Evolutionary conservation across 2,888 invertebrate species (phyloP).

Genomic region (Drosophila antonietae): DNA sequence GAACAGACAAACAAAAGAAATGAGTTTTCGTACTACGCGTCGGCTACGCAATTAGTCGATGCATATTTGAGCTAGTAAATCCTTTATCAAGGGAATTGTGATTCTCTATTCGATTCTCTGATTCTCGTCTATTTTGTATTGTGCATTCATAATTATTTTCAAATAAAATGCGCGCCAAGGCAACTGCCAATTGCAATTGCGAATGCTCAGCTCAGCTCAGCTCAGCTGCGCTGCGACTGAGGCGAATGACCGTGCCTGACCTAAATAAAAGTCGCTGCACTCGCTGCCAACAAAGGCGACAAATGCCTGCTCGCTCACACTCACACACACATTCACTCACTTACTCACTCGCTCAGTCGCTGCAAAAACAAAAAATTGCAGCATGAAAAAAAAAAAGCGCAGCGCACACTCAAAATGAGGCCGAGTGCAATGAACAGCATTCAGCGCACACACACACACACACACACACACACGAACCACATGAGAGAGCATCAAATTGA

Average conservation of each 20-base stretch:
- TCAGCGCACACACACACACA: constrained; percentile 70
- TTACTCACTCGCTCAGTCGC: neutral
- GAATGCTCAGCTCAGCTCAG: neutral
- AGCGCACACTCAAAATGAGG: constrained; percentile 71
- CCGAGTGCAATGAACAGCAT: constrained; percentile 84
- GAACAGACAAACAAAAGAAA: constrained; percentile 20
- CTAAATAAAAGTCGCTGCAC: constrained; percentile 89
- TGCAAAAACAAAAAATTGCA: constrained; percentile 68
- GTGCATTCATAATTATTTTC: constrained; percentile 69
- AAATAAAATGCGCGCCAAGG: constrained; percentile 79
- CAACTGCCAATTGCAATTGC: constrained; percentile 52
- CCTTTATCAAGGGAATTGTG: constrained; percentile 49
- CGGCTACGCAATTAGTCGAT: constrained; percentile 20
- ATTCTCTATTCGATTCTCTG: constrained; percentile 3
- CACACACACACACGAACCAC: neutral
- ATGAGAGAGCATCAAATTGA: constrained; percentile 27
- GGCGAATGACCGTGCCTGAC: constrained; percentile 88
- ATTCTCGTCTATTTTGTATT: too few species aligned
- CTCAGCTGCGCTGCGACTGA: constrained; percentile 47
- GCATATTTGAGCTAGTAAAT: neutral
- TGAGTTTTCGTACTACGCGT: constrained; percentile 12
- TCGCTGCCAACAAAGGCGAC: constrained; percentile 63
- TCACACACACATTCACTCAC: neutral
- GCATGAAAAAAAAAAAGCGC: constrained; percentile 49
- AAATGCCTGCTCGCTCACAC: constrained; percentile 30